These are phyloP conservation scores for Pristionchus fissidentatus DNA, from an alignment of 2,888 invertebrate species.

Conservation along the genomic window DNA sequence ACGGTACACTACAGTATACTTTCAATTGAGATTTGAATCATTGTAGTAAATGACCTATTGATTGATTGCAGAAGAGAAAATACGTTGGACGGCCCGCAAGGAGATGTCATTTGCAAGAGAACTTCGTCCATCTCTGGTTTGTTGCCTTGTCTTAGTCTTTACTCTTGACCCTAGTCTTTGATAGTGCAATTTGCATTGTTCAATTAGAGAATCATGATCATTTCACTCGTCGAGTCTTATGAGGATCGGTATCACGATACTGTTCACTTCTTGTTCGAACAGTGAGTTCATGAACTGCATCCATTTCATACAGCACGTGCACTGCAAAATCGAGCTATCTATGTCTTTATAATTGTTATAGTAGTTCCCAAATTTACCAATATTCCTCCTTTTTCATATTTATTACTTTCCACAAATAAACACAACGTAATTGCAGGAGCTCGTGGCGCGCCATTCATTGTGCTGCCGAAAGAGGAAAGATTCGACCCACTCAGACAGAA, in stretches of 20 bases:
- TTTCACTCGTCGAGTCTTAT: no score
- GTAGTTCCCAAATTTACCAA: no score
- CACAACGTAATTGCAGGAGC: neutral
- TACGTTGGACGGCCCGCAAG: constrained; percentile 6
- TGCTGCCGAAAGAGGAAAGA: constrained; percentile 77
- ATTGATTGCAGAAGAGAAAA: constrained; percentile 37
- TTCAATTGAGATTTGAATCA: neutral
- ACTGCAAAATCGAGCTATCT: no score
- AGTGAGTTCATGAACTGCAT: no score
- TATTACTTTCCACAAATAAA: neutral
- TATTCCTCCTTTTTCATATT: neutral
- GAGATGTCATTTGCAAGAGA: neutral
- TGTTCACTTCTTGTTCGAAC: no score
- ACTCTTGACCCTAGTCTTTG: no score
- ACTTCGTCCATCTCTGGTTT: constrained; percentile 31
- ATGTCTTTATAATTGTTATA: no score
- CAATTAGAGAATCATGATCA: neutral
- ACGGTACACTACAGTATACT: neutral
- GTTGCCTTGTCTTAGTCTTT: no score
- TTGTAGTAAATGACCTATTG: neutral
- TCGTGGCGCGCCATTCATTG: constrained; percentile 50
- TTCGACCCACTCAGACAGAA: constrained; percentile 83
- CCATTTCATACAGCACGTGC: no score
- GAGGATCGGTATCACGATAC: no score
- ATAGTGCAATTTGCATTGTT: no score